Conservation (phyloP, 2,113 vertebrate species). For the Spilogale gracilis region DNA sequence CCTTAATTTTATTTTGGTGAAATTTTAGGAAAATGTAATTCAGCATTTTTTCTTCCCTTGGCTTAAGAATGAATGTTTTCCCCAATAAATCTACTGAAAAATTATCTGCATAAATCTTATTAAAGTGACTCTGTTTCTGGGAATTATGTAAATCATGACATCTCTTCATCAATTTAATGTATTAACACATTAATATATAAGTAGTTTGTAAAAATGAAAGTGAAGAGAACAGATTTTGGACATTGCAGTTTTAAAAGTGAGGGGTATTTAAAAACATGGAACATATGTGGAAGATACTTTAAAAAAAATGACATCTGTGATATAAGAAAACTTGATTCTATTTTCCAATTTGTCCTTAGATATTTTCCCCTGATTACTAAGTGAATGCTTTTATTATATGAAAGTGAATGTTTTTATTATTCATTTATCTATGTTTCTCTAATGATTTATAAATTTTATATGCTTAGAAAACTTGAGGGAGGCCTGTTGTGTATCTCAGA, state of each 20-base stretch:
- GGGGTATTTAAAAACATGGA: not conserved
- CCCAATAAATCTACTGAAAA: not conserved
- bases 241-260: not conserved
- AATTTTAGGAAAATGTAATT: not conserved
- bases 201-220: not conserved
- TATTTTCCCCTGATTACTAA: not conserved
- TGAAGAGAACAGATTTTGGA: not conserved
- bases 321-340: not conserved
- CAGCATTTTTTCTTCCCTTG: not conserved
- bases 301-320: not conserved
- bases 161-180: not conserved
- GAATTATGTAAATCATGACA: not conserved
- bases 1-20: not conserved
- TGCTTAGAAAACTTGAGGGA: constrained; percentile 32
- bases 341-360: constrained; percentile 71
- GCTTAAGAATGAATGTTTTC: not conserved
- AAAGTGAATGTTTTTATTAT: constrained; percentile 56
- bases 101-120: not conserved
- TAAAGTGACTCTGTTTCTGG: not conserved
- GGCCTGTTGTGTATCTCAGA: not conserved
- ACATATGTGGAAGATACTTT: not conserved
- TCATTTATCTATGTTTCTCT: constrained; percentile 45
- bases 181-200: not conserved
- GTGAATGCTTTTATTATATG: not conserved
- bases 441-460: constrained; percentile 69